Evolutionary conservation across 2,888 invertebrate species (phyloP).

Genomic region (Epinotia bilunana): DNA sequence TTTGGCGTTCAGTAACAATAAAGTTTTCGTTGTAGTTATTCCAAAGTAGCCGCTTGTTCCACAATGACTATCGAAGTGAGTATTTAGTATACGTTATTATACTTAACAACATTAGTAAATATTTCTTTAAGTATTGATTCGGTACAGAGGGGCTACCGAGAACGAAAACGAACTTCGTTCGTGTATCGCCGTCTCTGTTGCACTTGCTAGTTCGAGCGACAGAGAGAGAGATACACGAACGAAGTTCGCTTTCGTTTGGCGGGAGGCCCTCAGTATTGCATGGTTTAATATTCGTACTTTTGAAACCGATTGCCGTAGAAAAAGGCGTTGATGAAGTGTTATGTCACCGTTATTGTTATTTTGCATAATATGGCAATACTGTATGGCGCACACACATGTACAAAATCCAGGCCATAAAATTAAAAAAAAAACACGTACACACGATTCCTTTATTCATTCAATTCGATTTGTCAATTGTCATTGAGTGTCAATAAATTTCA

Average conservation of each 20-base stretch:
- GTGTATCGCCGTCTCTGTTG: no score
- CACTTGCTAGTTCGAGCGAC: no score
- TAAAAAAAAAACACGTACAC: no score
- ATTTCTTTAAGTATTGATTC: neutral
- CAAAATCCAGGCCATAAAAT: no score
- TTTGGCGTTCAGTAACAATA: constrained; percentile 57
- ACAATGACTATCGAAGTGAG: constrained; percentile 59
- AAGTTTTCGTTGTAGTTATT: constrained; percentile 48
- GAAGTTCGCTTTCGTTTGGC: no score
- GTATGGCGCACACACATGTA: neutral
- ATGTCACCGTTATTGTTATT: constrained; percentile 22
- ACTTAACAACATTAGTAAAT: neutral
- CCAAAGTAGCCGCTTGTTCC: constrained; percentile 40
- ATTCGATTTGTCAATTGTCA: neutral
- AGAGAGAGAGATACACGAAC: no score
- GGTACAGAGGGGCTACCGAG: no score
- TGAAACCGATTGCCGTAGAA: neutral
- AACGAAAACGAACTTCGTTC: no score
- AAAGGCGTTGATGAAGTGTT: neutral
- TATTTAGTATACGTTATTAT: constrained; percentile 33
- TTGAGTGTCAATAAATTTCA: neutral
- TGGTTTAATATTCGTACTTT: neutral
- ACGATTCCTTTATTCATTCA: constrained; percentile 3
- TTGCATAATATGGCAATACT: constrained; percentile 23
- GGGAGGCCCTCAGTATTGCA: no score